Base-by-base conservation (phyloP, 2,888 invertebrate species). In the Trichopoda pennipes region DNA sequence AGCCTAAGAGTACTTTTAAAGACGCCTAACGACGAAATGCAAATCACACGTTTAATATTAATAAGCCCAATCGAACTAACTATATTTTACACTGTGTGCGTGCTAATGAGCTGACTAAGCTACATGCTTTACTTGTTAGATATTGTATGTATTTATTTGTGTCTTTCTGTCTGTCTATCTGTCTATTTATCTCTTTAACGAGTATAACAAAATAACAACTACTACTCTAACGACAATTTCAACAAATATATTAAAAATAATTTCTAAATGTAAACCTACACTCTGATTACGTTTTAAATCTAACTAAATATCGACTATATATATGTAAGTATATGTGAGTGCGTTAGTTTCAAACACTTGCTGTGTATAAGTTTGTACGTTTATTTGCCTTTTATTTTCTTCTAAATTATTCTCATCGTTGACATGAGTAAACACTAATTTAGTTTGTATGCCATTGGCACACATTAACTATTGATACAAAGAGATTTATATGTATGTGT, bases 401-500 rank as follows among this genome's bases (percentile, higher is more conserved):
- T 28, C 78, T 82, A 78, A 78, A 70, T 70, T 58, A 58, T 66
- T 75, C 47, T 66, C 70, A 56, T 79, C 78, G 77, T 74, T 83
- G 80, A 78, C 83, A 80, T 83, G 75, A 78, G 77, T 75, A 83
- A 83, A 83, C 75, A 83, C 77, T 80, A 83, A 80, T 80, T 83
- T 83, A 74, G 75, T 66, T 82, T 82, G 75, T 82, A 70, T 66
- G 60, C 70, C 70, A 78, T 82, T 82, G 81, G 66, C 81, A 82
- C 35, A 82, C 70, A 78, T 75, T 82, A 78, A 79, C 64, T 75
- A 74, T 60, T 69, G 63, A 82, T 78, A 74, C 60, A 66, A 23
- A 64, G 17, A 64, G 3, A 8, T 35, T 8, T 32, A n/a, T n/a
- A n/a, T 28, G 19, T 14, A 35, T 35, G 6, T 4, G 49, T 21